These are phyloP conservation scores for Nannobrachium achirus DNA, from an alignment of 2,113 vertebrate species.

Conservation along the genomic window DNA sequence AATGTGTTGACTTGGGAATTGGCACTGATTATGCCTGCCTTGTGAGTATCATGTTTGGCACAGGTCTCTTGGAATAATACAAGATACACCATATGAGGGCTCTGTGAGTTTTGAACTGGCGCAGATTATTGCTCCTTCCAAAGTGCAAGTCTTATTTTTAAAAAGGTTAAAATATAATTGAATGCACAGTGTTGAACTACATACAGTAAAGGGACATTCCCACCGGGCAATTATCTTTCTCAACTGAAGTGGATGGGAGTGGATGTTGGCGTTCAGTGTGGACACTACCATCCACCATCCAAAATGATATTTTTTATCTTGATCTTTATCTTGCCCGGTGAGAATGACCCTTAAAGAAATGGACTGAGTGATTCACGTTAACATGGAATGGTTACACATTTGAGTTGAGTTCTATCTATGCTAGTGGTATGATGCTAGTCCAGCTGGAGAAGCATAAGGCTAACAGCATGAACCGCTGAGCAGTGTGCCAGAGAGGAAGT, in stretches of 20 bases:
- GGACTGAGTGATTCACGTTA: conserved; percentile 25
- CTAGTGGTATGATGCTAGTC: conserved; percentile 56
- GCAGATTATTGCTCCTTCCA: neutral
- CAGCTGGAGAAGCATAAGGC: conserved; percentile 82
- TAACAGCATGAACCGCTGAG: conserved; percentile 70
- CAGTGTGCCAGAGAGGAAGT: conserved; percentile 75
- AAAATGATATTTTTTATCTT: too few species aligned
- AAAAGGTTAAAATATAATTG: neutral
- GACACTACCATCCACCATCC: too few species aligned
- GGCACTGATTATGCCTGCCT: conserved; percentile 4
- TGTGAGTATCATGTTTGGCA: conserved; percentile 39
- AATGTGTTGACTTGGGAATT: conserved; percentile 11
- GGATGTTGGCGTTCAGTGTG: too few species aligned
- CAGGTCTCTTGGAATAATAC: conserved; percentile 22
- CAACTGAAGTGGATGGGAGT: too few species aligned
- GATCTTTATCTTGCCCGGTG: too few species aligned
- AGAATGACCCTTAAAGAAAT: too few species aligned
- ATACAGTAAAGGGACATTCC: too few species aligned
- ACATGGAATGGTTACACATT: conserved; percentile 21
- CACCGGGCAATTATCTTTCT: too few species aligned
- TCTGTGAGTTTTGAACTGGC: neutral
- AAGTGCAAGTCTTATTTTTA: neutral
- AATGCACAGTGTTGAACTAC: too few species aligned
- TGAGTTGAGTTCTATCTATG: conserved; percentile 44
- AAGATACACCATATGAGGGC: conserved; percentile 11